These are phyloP conservation scores for Apis cerana DNA, from an alignment of 1,140 invertebrate genomes.

Conservation along the genomic window DNA sequence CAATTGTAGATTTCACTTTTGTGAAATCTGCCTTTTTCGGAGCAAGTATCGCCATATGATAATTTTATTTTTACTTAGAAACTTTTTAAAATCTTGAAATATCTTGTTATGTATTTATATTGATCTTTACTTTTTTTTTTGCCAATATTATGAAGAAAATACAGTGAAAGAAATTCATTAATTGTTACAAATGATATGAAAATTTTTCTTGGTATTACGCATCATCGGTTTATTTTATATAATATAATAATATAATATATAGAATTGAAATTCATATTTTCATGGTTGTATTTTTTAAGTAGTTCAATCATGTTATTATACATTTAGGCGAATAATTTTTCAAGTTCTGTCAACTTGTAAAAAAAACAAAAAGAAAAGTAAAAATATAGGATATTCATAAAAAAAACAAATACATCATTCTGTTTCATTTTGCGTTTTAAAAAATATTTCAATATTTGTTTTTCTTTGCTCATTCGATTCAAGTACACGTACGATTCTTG, in stretches of 20 bases:
- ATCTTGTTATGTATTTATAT: background rate
- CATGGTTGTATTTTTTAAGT: background rate
- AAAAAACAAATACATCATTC: background rate
- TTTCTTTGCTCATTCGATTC: background rate
- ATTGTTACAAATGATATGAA: background rate
- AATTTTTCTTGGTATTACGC: background rate
- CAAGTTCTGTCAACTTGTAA: background rate
- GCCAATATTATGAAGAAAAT: background rate
- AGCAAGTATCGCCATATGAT: background rate
- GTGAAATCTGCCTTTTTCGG: background rate
- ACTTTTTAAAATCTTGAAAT: background rate
- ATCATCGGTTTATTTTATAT: background rate
- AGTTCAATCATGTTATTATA: background rate
- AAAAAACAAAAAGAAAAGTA: too few species aligned
- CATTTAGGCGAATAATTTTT: background rate
- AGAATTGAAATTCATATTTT: background rate
- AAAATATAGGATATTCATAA: background rate
- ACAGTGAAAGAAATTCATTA: background rate
- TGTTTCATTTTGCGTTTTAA: background rate
- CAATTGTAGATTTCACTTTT: constrained; percentile 6
- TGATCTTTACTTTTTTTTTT: background rate
- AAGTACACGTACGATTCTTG: background rate
- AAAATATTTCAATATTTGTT: background rate
- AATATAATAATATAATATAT: background rate
- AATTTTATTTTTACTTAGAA: background rate